A percentile compares a stretch with the other conserved stretches of the same genome.
These are phyloP conservation scores for Ochropacha duplaris DNA, from an alignment of 2,888 invertebrate genomes.

Conservation along the genomic window DNA sequence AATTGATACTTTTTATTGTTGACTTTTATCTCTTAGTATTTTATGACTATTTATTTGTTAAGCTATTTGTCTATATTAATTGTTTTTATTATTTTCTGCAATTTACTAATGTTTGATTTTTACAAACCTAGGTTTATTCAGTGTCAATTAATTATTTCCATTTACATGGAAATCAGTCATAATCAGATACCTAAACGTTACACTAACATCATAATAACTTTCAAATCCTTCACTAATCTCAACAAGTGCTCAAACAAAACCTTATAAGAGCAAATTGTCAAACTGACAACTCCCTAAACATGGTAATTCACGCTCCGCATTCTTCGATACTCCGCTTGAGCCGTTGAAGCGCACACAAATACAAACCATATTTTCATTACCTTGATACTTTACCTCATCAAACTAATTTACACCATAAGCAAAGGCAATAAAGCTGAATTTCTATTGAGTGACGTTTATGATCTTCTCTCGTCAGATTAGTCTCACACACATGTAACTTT, in stretches of 20 bases:
- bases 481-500: slow-evolving; percentile 66
- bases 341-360: slow-evolving; percentile 66
- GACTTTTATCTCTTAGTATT: slow-evolving; percentile 51
- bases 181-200: neutral
- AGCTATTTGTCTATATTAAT: neutral
- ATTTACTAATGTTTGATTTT: too few relatives aligned
- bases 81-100: too few relatives aligned
- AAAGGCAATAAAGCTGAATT: slow-evolving; percentile 26
- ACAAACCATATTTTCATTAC: slow-evolving; percentile 66
- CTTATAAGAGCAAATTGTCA: slow-evolving; percentile 74
- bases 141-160: too few relatives aligned
- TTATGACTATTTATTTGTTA: neutral
- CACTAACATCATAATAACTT: slow-evolving; percentile 11
- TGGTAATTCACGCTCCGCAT: slow-evolving; percentile 80
- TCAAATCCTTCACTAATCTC: slow-evolving; percentile 40
- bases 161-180: neutral
- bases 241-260: slow-evolving; percentile 44
- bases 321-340: slow-evolving; percentile 76
- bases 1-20: slow-evolving; percentile 78
- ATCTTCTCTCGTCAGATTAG: slow-evolving; percentile 35
- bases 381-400: slow-evolving; percentile 43
- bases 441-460: slow-evolving; percentile 27
- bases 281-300: slow-evolving; percentile 78
- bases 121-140: too few relatives aligned
- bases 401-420: slow-evolving; percentile 26